These are phyloP conservation scores for Acanthacorydalis orientalis DNA, from an alignment of 2,888 invertebrate genomes.

Conservation along the genomic window DNA sequence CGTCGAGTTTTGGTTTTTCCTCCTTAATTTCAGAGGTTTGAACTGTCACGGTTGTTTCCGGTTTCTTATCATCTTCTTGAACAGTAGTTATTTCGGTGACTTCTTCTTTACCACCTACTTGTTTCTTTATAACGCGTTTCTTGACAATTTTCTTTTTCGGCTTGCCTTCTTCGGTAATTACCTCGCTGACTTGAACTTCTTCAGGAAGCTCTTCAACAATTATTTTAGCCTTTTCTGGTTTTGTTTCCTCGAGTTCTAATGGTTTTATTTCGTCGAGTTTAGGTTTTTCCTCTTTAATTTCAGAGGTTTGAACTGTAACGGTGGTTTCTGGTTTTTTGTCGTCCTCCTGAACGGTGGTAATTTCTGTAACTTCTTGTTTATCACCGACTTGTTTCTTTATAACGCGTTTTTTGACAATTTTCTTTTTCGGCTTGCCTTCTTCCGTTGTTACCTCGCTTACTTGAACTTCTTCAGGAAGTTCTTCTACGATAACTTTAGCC, in stretches of 20 bases:
- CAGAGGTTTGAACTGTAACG: too few species aligned
- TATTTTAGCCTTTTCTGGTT: conserved; percentile 16
- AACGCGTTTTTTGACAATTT: conserved; percentile 25
- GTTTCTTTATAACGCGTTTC: conserved; percentile 17
- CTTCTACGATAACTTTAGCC: too few species aligned
- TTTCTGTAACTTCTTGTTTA: too few species aligned
- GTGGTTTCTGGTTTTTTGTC: too few species aligned
- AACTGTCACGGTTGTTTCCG: conserved; percentile 26
- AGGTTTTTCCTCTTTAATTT: too few species aligned
- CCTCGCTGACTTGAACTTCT: conserved; percentile 16
- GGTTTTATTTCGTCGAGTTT: too few species aligned
- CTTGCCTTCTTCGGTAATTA: conserved; percentile 16
- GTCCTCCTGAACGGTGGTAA: too few species aligned
- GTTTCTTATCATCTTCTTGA: conserved; percentile 23
- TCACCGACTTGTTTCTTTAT: conserved; percentile 25
- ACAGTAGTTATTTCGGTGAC: conserved; percentile 24
- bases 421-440: conserved; percentile 22
- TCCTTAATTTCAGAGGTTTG: conserved; percentile 10
- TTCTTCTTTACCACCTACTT: conserved; percentile 22
- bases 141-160: conserved; percentile 16
- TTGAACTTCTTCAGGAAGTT: conserved; percentile 11
- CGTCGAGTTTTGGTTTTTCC: conserved; percentile 13
- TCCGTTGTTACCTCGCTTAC: conserved; percentile 16
- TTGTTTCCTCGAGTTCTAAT: neutral
- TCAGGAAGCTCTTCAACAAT: conserved; percentile 19